These are phyloP conservation scores for Spodoptera picta DNA, from an alignment of 2,888 invertebrate species.

Conservation along the genomic window DNA sequence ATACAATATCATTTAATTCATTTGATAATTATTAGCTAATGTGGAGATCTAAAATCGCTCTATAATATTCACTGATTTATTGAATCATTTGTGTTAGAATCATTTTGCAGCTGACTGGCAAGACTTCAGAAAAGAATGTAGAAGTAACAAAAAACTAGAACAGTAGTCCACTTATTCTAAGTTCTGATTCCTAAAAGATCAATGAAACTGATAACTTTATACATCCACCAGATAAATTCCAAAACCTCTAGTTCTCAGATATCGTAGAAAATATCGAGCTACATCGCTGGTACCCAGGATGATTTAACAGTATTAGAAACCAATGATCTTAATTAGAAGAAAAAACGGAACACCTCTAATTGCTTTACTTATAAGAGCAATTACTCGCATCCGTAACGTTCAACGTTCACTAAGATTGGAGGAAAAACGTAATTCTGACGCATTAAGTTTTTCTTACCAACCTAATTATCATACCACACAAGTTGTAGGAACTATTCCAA, in stretches of 20 bases:
- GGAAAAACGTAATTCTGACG: slow-evolving; percentile 42
- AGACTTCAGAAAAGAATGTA: no score
- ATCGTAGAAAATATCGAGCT: slow-evolving; percentile 4
- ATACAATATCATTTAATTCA: no score
- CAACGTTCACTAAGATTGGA: slow-evolving; percentile 28
- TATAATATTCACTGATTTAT: no score
- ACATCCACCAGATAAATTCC: slow-evolving; percentile 12
- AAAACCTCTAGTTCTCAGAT: slow-evolving; percentile 9
- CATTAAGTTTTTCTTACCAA: slow-evolving; percentile 32
- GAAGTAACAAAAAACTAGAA: no score
- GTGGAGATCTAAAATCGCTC: no score
- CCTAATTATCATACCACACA: slow-evolving; percentile 48
- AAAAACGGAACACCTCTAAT: slow-evolving; percentile 47
- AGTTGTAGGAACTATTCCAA: slow-evolving; percentile 16
- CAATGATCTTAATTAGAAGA: slow-evolving; percentile 51
- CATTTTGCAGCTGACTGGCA: no score
- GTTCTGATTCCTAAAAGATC: no score
- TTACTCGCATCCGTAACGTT: slow-evolving; percentile 39
- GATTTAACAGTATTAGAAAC: slow-evolving; percentile 35
- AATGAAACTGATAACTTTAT: no score
- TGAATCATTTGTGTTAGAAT: no score
- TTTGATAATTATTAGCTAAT: no score
- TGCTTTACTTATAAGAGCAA: slow-evolving; percentile 48
- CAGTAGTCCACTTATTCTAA: no score
- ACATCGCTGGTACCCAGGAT: slow-evolving; percentile 21